These are phyloP conservation scores for Paralichthys olivaceus DNA, from an alignment of 2,113 vertebrate genomes.

Conservation along the genomic window DNA sequence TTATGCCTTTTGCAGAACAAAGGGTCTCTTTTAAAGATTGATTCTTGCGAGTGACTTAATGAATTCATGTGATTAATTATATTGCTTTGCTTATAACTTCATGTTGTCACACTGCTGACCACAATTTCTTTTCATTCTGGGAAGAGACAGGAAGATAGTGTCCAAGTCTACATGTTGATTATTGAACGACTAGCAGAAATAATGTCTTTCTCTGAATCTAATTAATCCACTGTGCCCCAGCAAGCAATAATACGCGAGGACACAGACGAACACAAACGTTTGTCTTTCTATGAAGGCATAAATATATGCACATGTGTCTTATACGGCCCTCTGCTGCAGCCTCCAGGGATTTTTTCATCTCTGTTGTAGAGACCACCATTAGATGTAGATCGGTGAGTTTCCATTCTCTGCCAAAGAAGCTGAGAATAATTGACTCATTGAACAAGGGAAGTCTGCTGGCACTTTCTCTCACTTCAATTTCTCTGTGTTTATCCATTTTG, in stretches of 20 bases:
- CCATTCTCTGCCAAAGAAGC: slow-evolving; percentile 56
- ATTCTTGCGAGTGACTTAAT: slow-evolving; percentile 53
- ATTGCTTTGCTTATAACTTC: slow-evolving; percentile 58
- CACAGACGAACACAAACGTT: slow-evolving; percentile 22
- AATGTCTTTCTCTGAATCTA: slow-evolving; percentile 81
- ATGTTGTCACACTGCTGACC: slow-evolving; percentile 60
- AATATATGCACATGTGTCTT: slow-evolving; percentile 32
- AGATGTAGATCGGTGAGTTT: slow-evolving; percentile 62
- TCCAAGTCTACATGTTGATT: slow-evolving; percentile 67
- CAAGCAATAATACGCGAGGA: slow-evolving; percentile 53
- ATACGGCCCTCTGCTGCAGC: slow-evolving; percentile 13
- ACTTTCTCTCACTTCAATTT: slow-evolving; percentile 26
- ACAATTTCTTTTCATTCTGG: slow-evolving; percentile 58
- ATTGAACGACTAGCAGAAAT: slow-evolving; percentile 78
- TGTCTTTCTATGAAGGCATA: slow-evolving; percentile 35
- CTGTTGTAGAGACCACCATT: slow-evolving; percentile 47
- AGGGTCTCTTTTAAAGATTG: slow-evolving; percentile 43
- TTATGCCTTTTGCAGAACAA: slow-evolving; percentile 37
- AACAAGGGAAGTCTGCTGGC: slow-evolving; percentile 55
- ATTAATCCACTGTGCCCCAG: slow-evolving; percentile 75
- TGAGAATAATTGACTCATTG: slow-evolving; percentile 62
- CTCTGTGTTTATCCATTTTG: neutral
- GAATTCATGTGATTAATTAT: slow-evolving; percentile 68
- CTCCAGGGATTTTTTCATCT: slow-evolving; percentile 55
- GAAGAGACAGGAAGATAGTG: slow-evolving; percentile 48